A percentile compares a stretch with the other conserved stretches of the same genome.
Conservation (phyloP, 2,113 vertebrate species). For the Anarrhichthys ocellatus region DNA sequence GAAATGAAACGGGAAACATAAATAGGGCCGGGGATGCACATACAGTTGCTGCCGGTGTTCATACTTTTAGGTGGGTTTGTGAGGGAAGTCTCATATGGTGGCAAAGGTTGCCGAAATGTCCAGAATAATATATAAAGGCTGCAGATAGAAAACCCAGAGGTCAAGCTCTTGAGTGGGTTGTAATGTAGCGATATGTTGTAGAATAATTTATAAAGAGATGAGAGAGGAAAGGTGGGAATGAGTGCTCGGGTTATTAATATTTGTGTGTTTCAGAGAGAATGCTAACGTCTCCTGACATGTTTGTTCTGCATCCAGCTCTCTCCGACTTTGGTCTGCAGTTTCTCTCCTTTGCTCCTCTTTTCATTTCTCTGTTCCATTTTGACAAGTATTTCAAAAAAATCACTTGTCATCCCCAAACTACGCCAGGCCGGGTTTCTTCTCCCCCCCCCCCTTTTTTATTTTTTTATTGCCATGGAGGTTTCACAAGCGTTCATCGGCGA, state of each 20-base stretch:
- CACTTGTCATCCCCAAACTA: slow-evolving; percentile 77
- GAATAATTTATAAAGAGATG: slow-evolving; percentile 57
- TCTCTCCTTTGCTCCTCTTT: slow-evolving; percentile 36
- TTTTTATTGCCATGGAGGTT: slow-evolving; percentile 66
- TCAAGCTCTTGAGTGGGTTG: slow-evolving; percentile 61
- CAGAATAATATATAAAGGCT: slow-evolving; percentile 34
- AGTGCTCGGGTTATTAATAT: slow-evolving; percentile 55
- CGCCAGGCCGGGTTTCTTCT: slow-evolving; percentile 51
- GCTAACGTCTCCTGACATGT: slow-evolving; percentile 78
- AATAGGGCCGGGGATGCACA: slow-evolving; percentile 47
- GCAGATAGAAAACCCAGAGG: slow-evolving; percentile 48
- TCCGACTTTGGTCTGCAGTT: slow-evolving; percentile 63
- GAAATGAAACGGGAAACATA: slow-evolving; percentile 28
- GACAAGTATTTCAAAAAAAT: slow-evolving; percentile 63
- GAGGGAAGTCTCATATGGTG: slow-evolving; percentile 49
- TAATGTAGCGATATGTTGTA: slow-evolving; percentile 40
- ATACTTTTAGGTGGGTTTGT: slow-evolving; percentile 60
- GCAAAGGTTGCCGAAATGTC: slow-evolving; percentile 60
- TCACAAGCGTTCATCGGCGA: slow-evolving; percentile 73
- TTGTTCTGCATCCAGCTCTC: slow-evolving; percentile 69
- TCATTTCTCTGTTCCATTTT: slow-evolving; percentile 65
- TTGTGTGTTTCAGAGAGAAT: slow-evolving; percentile 50
- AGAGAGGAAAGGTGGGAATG: slow-evolving; percentile 44
- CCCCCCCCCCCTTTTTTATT: slow-evolving; percentile 22
- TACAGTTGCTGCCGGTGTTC: slow-evolving; percentile 55